Conservation (phyloP, 2,888 invertebrate species). For the Julus scanicus region DNA sequence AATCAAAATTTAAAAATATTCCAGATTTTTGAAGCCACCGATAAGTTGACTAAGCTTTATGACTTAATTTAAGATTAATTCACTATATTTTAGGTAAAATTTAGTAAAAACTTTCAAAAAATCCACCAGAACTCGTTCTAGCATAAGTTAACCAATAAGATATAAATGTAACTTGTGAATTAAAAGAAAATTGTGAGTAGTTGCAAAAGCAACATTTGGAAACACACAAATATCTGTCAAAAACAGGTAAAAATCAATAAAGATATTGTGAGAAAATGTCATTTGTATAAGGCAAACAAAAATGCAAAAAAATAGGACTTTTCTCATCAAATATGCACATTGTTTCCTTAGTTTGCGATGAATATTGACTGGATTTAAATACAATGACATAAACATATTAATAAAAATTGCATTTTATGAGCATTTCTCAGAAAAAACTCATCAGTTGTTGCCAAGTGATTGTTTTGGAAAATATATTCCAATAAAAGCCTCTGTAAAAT, state of each 20-base stretch:
- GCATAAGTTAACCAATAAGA: neutral
- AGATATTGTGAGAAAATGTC: conserved; percentile 19
- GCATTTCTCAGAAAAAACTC: neutral
- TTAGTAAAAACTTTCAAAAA: neutral
- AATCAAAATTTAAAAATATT: neutral
- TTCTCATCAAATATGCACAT: conserved; percentile 22
- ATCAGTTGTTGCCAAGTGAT: neutral
- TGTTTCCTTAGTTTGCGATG: neutral
- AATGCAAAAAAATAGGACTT: neutral
- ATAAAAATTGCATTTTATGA: neutral
- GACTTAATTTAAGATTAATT: no score
- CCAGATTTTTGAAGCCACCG: neutral
- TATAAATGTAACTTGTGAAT: neutral
- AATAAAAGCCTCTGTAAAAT: no score
- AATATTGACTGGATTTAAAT: conserved; percentile 25
- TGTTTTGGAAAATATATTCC: no score
- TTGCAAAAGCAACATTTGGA: neutral
- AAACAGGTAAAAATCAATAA: neutral
- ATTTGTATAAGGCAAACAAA: neutral
- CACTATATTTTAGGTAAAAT: no score
- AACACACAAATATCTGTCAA: neutral
- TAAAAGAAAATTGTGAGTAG: neutral
- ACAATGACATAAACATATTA: neutral
- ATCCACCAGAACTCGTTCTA: neutral
- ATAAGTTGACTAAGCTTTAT: neutral